These are phyloP conservation scores for Drosophila acutilabella DNA, from an alignment of 2,888 invertebrate species.

Conservation along the genomic window DNA sequence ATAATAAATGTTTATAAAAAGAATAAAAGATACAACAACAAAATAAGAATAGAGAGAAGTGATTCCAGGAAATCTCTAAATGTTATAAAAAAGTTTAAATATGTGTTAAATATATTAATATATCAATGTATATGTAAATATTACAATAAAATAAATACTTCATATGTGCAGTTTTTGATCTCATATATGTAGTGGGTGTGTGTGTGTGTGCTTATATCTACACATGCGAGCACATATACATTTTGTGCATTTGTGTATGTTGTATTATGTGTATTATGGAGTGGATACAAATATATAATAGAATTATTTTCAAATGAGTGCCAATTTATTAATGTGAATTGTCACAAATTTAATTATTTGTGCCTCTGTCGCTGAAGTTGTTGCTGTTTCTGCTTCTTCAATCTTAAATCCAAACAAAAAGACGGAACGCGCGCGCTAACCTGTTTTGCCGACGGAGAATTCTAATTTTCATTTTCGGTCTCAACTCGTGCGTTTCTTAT, in stretches of 20 bases:
- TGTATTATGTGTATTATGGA: constrained; percentile 1
- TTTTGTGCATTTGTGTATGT: background rate
- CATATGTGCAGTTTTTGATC: background rate
- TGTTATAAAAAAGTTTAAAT: too few species aligned
- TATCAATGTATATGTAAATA: too few species aligned
- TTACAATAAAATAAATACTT: background rate
- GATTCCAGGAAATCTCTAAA: background rate
- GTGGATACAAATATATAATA: constrained; percentile 16
- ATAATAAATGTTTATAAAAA: constrained; percentile 20
- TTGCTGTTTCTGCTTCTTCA: background rate
- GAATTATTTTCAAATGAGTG: constrained; percentile 22
- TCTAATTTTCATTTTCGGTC: background rate
- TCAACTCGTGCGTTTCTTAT: background rate
- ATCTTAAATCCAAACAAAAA: constrained; percentile 12
- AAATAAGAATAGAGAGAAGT: constrained; percentile 9
- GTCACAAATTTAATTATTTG: constrained; percentile 15
- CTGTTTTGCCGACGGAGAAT: constrained; percentile 42
- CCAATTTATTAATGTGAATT: constrained; percentile 21
- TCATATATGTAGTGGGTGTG: background rate
- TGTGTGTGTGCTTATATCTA: background rate
- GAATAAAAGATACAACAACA: background rate
- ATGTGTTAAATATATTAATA: background rate
- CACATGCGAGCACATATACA: background rate
- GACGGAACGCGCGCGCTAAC: constrained; percentile 7
- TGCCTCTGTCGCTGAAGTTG: background rate